These are phyloP conservation scores for Drosophila repletoides DNA, from an alignment of 1,140 invertebrate genomes.

Conservation along the genomic window DNA sequence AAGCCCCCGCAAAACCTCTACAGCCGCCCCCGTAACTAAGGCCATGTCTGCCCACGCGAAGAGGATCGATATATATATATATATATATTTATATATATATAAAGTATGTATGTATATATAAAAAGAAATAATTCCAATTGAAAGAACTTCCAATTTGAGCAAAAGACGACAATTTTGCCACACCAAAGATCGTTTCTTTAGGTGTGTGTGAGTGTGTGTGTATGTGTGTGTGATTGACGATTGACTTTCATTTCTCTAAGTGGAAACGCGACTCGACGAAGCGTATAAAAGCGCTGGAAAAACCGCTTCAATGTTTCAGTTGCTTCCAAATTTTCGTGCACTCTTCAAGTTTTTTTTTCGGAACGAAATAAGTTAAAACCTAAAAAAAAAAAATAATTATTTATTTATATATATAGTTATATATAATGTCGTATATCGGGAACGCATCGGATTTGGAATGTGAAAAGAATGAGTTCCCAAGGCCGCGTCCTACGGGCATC, in stretches of 20 bases:
- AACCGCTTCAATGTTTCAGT: conserved; percentile 63
- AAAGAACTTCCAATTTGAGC: conserved; percentile 76
- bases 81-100: no score
- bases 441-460: conserved; percentile 80
- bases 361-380: not conserved
- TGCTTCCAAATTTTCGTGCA: conserved; percentile 67
- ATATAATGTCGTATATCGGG: conserved; percentile 75
- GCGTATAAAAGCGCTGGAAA: conserved; percentile 64
- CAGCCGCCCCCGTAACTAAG: not conserved
- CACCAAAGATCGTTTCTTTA: conserved; percentile 22
- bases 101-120: no score
- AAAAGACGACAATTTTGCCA: conserved; percentile 44
- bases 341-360: conserved; percentile 27
- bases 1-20: not conserved
- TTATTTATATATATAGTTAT: no score
- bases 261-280: conserved; percentile 32
- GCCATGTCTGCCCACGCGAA: conserved; percentile 47
- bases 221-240: conserved; percentile 21
- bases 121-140: conserved; percentile 63
- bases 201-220: conserved; percentile 15
- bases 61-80: conserved; percentile 64
- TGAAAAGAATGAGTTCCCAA: conserved; percentile 76
- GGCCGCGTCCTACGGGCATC: conserved; percentile 68
- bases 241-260: conserved; percentile 54
- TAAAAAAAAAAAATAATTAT: not conserved